phyloP scores from a whole-genome alignment of 1,140 invertebrate genomes.

The Conus ventricosus region DNA sequence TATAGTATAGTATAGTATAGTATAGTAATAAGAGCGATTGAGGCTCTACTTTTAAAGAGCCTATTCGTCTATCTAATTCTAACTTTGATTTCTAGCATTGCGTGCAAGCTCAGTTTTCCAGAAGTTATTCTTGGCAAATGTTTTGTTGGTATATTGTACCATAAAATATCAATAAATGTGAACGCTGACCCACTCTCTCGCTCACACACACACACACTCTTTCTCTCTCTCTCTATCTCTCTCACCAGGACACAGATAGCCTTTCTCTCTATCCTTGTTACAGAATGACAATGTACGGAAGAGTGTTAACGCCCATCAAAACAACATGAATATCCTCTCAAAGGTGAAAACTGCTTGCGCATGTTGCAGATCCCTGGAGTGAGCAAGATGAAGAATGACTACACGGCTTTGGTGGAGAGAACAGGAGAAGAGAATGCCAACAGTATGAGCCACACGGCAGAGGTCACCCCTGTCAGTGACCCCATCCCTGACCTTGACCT shows the following conservation, averaged over 20 bases:
- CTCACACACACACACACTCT: neutral
- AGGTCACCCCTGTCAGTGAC: no score
- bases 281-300: neutral
- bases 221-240: neutral
- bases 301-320: neutral
- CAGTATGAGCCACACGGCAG: neutral
- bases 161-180: neutral
- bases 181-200: neutral
- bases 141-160: no score
- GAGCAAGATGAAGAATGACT: slow-evolving; percentile 2
- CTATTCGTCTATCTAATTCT: no score
- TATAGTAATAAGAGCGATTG: no score
- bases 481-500: no score
- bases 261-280: neutral
- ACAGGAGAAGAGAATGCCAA: neutral
- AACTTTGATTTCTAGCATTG: no score
- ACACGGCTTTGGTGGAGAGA: neutral
- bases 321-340: neutral
- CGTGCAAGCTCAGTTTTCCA: no score
- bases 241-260: neutral
- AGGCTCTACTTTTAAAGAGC: no score
- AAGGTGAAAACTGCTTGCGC: neutral
- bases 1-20: no score
- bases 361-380: neutral
- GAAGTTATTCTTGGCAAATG: no score